Evolutionary conservation across 2,113 vertebrate species (phyloP).

Genomic region (Chionis minor): DNA sequence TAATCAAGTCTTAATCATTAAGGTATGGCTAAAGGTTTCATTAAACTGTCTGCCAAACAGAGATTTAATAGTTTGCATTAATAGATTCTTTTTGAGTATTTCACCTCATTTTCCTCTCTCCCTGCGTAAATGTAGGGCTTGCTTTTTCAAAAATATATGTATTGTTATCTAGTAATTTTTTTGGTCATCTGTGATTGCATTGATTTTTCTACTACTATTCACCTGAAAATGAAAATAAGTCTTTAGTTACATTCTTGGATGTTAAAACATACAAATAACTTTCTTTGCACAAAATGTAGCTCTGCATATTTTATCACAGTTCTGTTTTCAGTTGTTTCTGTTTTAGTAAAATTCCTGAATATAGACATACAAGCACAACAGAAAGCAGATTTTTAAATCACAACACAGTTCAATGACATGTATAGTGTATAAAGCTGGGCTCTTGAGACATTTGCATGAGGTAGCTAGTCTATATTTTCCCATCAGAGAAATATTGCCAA

Average conservation of each 20-base stretch:
- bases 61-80: neutral
- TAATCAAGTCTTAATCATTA: neutral
- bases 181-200: conserved; percentile 22
- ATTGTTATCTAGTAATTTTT: neutral
- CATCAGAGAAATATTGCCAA: neutral
- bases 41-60: neutral
- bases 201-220: conserved; percentile 49
- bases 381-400: neutral
- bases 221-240: conserved; percentile 43
- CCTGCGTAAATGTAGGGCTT: neutral
- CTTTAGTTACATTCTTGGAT: conserved; percentile 46
- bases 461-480: neutral
- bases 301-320: neutral
- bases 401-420: neutral
- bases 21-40: neutral
- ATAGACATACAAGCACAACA: neutral
- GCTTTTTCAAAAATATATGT: conserved; percentile 11
- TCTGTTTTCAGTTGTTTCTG: neutral
- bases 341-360: conserved; percentile 1
- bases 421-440: neutral
- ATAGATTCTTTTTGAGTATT: neutral
- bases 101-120: neutral
- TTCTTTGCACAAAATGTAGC: neutral
- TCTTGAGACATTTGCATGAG: neutral
- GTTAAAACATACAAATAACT: conserved; percentile 5